phyloP scores from a whole-genome alignment of 2,888 invertebrate species.

The Aphidoletes aphidimyza region DNA sequence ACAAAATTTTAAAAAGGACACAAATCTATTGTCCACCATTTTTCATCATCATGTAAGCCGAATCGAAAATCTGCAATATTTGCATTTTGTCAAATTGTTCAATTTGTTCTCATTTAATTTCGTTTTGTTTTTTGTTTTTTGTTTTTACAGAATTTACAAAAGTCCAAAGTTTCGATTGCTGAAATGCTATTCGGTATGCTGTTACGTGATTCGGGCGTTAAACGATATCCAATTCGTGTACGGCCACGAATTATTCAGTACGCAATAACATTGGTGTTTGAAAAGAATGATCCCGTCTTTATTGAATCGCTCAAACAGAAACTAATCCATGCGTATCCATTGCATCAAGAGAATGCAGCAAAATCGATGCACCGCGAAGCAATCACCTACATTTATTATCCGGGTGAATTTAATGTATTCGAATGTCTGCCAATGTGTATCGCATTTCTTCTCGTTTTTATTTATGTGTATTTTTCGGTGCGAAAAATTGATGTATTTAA shows the following conservation, averaged over 20 bases:
- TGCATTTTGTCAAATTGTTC: not conserved
- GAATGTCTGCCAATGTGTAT: slow-evolving; percentile 86
- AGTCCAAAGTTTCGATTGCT: slow-evolving; percentile 83
- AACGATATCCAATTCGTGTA: slow-evolving; percentile 85
- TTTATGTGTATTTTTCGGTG: slow-evolving; percentile 95
- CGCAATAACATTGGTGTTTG: slow-evolving; percentile 87
- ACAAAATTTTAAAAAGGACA: slow-evolving; percentile 81
- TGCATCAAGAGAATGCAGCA: slow-evolving; percentile 69
- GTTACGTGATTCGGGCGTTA: slow-evolving; percentile 89
- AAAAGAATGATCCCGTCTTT: slow-evolving; percentile 82
- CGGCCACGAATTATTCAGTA: slow-evolving; percentile 88
- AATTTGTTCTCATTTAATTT: not conserved
- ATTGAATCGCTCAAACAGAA: slow-evolving; percentile 78
- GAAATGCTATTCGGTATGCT: slow-evolving; percentile 95
- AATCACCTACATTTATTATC: slow-evolving; percentile 81
- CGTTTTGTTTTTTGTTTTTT: not conserved
- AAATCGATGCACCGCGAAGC: slow-evolving; percentile 61
- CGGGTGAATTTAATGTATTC: slow-evolving; percentile 85
- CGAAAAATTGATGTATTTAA: slow-evolving; percentile 81
- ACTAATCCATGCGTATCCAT: slow-evolving; percentile 76
- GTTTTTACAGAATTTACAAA: slow-evolving; percentile 76
- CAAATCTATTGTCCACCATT: slow-evolving; percentile 82
- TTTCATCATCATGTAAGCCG: slow-evolving; percentile 83
- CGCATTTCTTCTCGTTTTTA: slow-evolving; percentile 85
- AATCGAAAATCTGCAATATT: slow-evolving; percentile 57